Conservation (phyloP, 2,888 invertebrate species). For the Cheilosia vernalis region DNA sequence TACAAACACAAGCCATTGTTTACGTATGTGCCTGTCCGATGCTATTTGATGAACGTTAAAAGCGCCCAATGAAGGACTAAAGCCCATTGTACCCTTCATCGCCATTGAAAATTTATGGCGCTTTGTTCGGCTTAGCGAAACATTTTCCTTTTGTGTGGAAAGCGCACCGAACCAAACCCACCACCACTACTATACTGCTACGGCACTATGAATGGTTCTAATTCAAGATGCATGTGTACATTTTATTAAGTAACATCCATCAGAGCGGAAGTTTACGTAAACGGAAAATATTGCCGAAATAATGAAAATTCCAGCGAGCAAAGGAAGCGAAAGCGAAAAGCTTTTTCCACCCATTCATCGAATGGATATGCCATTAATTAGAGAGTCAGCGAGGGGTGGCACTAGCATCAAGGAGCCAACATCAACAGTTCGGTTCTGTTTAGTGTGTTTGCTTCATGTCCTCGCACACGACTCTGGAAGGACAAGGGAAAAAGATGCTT, state of each 20-base stretch:
- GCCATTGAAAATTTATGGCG: conserved; percentile 69
- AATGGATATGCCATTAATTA: conserved; percentile 73
- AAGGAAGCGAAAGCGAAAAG: conserved; percentile 63
- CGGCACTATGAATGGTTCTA: conserved; percentile 48
- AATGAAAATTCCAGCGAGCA: conserved; percentile 75
- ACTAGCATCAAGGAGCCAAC: conserved; percentile 11
- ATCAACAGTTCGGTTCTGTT: conserved; percentile 41
- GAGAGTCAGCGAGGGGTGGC: conserved; percentile 61
- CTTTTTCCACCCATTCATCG: conserved; percentile 72
- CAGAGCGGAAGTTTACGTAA: conserved; percentile 75
- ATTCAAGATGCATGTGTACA: conserved; percentile 75
- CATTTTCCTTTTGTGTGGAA: conserved; percentile 11
- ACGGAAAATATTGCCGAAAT: conserved; percentile 76
- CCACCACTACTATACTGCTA: background rate
- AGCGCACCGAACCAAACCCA: conserved; percentile 8
- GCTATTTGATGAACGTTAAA: conserved; percentile 67
- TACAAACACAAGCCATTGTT: conserved; percentile 57
- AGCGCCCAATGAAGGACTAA: conserved; percentile 61
- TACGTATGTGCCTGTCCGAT: conserved; percentile 64
- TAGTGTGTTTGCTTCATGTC: conserved; percentile 40
- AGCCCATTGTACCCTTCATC: conserved; percentile 50
- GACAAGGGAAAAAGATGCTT: conserved; percentile 47
- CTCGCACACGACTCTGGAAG: conserved; percentile 22
- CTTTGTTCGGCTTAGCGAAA: conserved; percentile 60
- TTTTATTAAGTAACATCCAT: conserved; percentile 75